Evolutionary conservation across 1,140 invertebrate species (phyloP).

Genomic region (Caenorhabditis inopinata): DNA sequence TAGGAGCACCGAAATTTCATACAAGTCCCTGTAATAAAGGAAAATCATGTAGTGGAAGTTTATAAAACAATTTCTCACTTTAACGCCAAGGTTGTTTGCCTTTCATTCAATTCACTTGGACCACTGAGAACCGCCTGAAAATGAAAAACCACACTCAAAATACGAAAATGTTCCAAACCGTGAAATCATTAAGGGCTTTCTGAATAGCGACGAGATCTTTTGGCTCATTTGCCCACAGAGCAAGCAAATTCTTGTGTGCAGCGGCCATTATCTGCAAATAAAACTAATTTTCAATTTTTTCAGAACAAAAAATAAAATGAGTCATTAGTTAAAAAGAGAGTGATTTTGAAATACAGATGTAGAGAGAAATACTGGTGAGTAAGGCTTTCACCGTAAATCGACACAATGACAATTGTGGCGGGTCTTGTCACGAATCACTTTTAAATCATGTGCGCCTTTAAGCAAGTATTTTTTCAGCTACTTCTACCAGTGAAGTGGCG

Average conservation of each 20-base stretch:
- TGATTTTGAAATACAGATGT: neutral
- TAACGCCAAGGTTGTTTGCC: neutral
- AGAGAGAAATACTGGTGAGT: neutral
- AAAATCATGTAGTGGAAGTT: too few relatives aligned
- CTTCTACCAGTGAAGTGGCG: too few relatives aligned
- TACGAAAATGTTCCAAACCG: neutral
- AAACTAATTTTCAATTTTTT: neutral
- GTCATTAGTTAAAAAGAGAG: too few relatives aligned
- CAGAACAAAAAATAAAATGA: too few relatives aligned
- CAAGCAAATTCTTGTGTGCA: constrained; percentile 6
- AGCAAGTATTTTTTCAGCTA: neutral
- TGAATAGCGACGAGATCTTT: neutral
- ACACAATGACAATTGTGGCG: constrained; percentile 23
- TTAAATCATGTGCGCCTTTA: constrained; percentile 32
- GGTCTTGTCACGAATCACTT: neutral
- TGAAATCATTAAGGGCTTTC: neutral
- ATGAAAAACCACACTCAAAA: neutral
- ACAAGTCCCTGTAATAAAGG: constrained; percentile 51
- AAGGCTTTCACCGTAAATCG: neutral
- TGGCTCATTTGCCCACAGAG: neutral
- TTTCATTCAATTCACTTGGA: neutral
- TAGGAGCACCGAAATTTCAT: constrained; percentile 57
- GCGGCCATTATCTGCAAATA: neutral
- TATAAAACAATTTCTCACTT: neutral
- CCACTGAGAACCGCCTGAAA: neutral